Conservation (phyloP, 2,888 invertebrate genomes). For the Andrena chrysosceles region DNA sequence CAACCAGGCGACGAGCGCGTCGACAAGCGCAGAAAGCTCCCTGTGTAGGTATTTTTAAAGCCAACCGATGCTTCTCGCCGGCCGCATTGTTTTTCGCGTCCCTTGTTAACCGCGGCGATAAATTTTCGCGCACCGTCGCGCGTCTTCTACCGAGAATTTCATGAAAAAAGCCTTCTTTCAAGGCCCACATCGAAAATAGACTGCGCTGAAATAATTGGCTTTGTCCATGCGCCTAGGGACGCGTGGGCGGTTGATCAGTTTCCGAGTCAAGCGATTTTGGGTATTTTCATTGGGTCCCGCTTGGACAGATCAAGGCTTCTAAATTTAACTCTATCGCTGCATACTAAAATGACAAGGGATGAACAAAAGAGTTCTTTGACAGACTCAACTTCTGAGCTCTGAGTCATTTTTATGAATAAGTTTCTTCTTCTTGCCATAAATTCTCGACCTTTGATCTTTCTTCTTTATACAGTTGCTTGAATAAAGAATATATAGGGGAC, state of each 20-base stretch:
- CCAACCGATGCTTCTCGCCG: neutral
- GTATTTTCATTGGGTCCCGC: constrained; percentile 1
- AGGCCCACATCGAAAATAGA: constrained; percentile 42
- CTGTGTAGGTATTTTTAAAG: constrained; percentile 47
- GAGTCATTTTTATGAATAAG: too few species aligned
- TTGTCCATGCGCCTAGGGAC: neutral
- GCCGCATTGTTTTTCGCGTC: constrained; percentile 40
- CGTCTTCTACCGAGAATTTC: constrained; percentile 16
- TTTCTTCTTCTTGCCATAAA: too few species aligned
- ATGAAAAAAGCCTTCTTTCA: constrained; percentile 4
- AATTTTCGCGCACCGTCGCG: constrained; percentile 9
- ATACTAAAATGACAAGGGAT: too few species aligned
- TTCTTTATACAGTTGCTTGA: too few species aligned
- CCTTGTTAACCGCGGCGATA: constrained; percentile 7
- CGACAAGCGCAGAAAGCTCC: constrained; percentile 38
- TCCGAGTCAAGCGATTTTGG: neutral
- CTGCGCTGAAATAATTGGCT: constrained; percentile 24
- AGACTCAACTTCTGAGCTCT: too few species aligned
- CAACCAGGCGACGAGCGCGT: constrained; percentile 9
- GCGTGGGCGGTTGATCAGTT: neutral
- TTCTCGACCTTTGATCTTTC: too few species aligned
- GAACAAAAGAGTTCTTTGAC: too few species aligned
- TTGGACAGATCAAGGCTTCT: neutral
- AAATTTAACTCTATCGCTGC: too few species aligned
- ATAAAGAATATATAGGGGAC: too few species aligned